Evolutionary conservation across 2,888 invertebrate species (phyloP).

Genomic region (Subacronicta megacephala): DNA sequence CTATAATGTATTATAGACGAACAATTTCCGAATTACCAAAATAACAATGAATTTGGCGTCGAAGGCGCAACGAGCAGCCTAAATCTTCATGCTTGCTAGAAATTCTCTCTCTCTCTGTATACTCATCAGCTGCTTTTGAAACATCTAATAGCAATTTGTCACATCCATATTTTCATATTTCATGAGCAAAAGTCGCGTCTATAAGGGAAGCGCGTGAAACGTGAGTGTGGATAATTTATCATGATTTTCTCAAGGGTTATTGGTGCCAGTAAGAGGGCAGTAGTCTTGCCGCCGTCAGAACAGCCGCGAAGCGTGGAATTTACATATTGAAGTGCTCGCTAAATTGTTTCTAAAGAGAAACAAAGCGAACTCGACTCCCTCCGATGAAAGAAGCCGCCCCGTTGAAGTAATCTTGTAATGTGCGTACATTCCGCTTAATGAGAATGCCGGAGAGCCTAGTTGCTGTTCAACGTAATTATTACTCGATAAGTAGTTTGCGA

Average conservation of each 20-base stretch:
- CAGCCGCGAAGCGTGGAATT: slow-evolving; percentile 74
- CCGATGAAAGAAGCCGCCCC: slow-evolving; percentile 34
- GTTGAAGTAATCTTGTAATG: slow-evolving; percentile 42
- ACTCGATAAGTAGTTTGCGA: neutral
- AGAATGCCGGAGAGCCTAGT: slow-evolving; percentile 33
- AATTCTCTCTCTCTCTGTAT: too few species aligned
- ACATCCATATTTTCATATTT: slow-evolving; percentile 62
- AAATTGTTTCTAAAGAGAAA: slow-evolving; percentile 74
- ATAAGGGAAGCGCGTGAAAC: slow-evolving; percentile 72
- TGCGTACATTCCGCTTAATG: slow-evolving; percentile 39
- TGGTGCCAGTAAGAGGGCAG: slow-evolving; percentile 81
- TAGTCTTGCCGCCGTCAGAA: slow-evolving; percentile 60
- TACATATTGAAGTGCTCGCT: slow-evolving; percentile 77
- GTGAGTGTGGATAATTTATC: slow-evolving; percentile 89
- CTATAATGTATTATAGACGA: too few species aligned
- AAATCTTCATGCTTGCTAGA: too few species aligned
- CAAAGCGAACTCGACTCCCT: slow-evolving; percentile 48
- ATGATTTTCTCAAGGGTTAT: slow-evolving; percentile 87
- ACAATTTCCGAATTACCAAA: too few species aligned
- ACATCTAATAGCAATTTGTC: slow-evolving; percentile 41
- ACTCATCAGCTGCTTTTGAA: neutral
- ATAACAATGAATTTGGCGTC: too few species aligned
- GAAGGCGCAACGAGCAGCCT: too few species aligned
- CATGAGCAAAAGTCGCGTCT: slow-evolving; percentile 65
- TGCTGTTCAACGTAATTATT: slow-evolving; percentile 9